phyloP scores from a whole-genome alignment of 23 tunicate genomes.

The Styela plicata region DNA sequence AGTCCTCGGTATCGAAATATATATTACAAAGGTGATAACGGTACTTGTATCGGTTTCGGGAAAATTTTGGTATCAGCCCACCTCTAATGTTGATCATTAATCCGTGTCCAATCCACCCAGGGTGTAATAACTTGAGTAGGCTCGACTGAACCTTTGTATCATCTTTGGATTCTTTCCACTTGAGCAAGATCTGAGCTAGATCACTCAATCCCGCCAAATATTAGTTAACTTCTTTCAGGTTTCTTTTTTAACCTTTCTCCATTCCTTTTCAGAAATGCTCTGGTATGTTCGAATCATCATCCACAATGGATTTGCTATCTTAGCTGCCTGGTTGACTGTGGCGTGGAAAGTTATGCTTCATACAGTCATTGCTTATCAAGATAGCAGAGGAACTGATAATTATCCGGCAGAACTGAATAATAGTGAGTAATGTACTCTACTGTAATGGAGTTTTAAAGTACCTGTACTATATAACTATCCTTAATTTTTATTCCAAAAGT shows the following conservation, averaged over 20 bases:
- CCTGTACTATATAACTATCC: background rate
- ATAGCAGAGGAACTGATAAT: constrained; percentile 24
- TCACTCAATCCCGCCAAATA: no score
- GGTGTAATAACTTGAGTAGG: background rate
- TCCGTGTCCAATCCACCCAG: no score
- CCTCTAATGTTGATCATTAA: no score
- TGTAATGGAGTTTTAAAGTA: background rate
- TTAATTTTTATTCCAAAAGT: no score
- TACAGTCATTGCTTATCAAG: constrained; percentile 47
- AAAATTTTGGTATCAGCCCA: no score
- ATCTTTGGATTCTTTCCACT: background rate
- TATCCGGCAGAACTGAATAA: constrained; percentile 23
- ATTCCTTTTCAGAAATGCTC: constrained; percentile 47
- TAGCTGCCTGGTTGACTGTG: constrained; percentile 35
- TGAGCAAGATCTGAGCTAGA: no score
- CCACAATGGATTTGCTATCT: constrained; percentile 60
- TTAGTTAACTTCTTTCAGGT: no score
- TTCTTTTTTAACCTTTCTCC: no score
- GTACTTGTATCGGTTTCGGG: no score
- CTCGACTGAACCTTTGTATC: background rate
- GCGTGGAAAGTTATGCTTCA: constrained; percentile 39
- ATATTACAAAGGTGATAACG: no score
- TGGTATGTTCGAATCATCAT: constrained; percentile 37
- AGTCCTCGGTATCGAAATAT: no score
- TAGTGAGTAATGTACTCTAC: background rate